phyloP scores from a whole-genome alignment of 2,888 invertebrate genomes.

The Coleophora deauratella region DNA sequence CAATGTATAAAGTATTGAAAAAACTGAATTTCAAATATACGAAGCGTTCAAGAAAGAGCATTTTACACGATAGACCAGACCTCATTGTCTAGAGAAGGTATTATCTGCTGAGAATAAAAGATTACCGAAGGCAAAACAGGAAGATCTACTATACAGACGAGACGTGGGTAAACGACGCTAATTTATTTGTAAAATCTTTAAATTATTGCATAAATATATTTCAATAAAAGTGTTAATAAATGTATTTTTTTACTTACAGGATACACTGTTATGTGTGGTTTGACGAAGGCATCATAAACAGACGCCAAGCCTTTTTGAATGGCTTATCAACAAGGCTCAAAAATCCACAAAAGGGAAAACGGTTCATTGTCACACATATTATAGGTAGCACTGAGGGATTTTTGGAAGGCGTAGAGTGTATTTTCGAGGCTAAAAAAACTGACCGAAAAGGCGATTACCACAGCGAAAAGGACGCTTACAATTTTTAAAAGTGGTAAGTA shows the following conservation, averaged over 20 bases:
- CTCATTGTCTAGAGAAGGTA: conserved; percentile 8
- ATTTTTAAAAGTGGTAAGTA: conserved; percentile 13
- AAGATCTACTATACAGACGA: conserved; percentile 14
- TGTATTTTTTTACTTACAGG: neutral
- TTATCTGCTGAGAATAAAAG: conserved; percentile 11
- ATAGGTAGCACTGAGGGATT: conserved; percentile 16
- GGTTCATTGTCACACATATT: conserved; percentile 15
- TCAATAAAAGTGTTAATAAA: too few species aligned
- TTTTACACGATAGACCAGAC: conserved; percentile 10
- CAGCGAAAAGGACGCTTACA: conserved; percentile 14
- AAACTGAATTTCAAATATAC: conserved; percentile 1
- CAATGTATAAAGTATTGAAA: neutral
- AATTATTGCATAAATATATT: neutral
- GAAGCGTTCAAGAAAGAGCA: neutral
- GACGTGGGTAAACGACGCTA: conserved; percentile 13
- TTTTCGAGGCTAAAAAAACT: conserved; percentile 18
- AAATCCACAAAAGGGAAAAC: conserved; percentile 15
- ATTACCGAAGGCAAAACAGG: conserved; percentile 7
- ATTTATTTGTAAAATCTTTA: neutral
- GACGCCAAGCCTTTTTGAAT: conserved; percentile 14
- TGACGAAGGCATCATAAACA: conserved; percentile 7
- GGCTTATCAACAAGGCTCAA: conserved; percentile 12
- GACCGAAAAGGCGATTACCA: conserved; percentile 11
- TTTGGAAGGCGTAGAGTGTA: conserved; percentile 12
- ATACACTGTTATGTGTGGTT: conserved; percentile 9